These are phyloP conservation scores for Adineta ricciae DNA, from an alignment of 2,888 invertebrate genomes.

Conservation along the genomic window DNA sequence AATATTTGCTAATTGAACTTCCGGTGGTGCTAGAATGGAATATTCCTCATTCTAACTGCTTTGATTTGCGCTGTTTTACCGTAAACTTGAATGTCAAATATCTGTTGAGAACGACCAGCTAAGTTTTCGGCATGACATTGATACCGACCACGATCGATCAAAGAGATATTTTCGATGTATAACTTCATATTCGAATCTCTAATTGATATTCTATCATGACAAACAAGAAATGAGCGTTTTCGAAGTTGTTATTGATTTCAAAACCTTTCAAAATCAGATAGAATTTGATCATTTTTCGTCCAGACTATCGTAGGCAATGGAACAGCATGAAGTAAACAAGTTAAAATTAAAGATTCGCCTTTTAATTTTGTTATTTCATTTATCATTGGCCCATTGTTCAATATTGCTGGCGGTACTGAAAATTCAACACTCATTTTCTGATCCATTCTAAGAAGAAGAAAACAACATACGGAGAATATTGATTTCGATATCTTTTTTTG, in stretches of 20 bases:
- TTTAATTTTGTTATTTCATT: constrained; percentile 42
- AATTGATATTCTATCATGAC: not conserved
- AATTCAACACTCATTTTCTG: not conserved
- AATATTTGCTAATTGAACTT: constrained; percentile 46
- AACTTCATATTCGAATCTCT: not conserved
- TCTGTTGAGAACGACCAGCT: constrained; percentile 53
- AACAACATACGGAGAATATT: not conserved
- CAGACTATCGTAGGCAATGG: constrained; percentile 51
- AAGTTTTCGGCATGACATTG: constrained; percentile 22
- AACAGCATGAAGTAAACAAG: constrained; percentile 51
- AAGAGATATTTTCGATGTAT: not conserved
- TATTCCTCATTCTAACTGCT: no score
- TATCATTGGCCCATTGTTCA: constrained; percentile 47
- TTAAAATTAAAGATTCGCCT: constrained; percentile 45
- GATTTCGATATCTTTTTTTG: not conserved
- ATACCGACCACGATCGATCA: constrained; percentile 18
- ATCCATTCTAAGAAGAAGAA: not conserved
- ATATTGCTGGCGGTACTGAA: constrained; percentile 51
- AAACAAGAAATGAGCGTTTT: constrained; percentile 38
- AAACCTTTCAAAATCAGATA: constrained; percentile 37
- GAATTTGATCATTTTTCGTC: constrained; percentile 45
- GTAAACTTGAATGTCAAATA: constrained; percentile 55
- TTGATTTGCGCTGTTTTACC: constrained; percentile 39
- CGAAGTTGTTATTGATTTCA: constrained; percentile 39
- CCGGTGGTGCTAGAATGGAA: constrained; percentile 38